These are phyloP conservation scores for Torymus texanus DNA, from an alignment of 2,888 invertebrate species.

Conservation along the genomic window DNA sequence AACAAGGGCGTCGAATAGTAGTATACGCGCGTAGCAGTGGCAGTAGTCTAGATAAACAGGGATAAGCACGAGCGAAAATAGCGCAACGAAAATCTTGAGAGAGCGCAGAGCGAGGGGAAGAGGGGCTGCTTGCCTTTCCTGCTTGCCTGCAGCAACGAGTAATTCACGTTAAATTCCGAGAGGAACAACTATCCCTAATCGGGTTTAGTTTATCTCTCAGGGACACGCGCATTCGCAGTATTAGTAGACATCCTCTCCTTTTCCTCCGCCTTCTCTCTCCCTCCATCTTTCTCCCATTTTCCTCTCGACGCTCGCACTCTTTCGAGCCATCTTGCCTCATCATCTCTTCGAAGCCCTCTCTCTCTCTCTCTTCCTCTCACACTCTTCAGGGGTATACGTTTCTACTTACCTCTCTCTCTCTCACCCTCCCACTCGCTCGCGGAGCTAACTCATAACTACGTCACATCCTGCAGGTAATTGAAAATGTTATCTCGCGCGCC, in stretches of 20 bases:
- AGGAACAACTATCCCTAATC: slow-evolving; percentile 61
- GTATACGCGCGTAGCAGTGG: background rate
- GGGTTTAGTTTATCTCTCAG: slow-evolving; percentile 69
- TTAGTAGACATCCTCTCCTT: slow-evolving; percentile 56
- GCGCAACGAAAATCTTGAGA: slow-evolving; percentile 27
- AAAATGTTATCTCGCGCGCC: slow-evolving; percentile 73
- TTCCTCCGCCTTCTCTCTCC: background rate
- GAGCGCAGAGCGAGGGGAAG: background rate
- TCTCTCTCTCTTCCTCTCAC: background rate
- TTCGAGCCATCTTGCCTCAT: slow-evolving; percentile 68
- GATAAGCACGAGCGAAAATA: slow-evolving; percentile 19
- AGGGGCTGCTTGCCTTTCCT: background rate
- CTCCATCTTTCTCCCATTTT: slow-evolving; percentile 41
- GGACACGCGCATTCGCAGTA: slow-evolving; percentile 63
- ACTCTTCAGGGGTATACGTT: slow-evolving; percentile 10
- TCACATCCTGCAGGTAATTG: slow-evolving; percentile 75
- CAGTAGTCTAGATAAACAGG: slow-evolving; percentile 6
- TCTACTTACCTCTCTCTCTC: slow-evolving; percentile 50
- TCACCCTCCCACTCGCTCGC: slow-evolving; percentile 59
- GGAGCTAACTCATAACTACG: slow-evolving; percentile 74
- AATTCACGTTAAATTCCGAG: slow-evolving; percentile 38
- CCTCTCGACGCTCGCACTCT: slow-evolving; percentile 52
- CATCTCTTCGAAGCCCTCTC: slow-evolving; percentile 64
- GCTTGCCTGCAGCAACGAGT: slow-evolving; percentile 10
- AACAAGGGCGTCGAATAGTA: slow-evolving; percentile 1